Conservation (phyloP, 2,797 vertebrate species). For the Cetoscarus ocellatus region DNA sequence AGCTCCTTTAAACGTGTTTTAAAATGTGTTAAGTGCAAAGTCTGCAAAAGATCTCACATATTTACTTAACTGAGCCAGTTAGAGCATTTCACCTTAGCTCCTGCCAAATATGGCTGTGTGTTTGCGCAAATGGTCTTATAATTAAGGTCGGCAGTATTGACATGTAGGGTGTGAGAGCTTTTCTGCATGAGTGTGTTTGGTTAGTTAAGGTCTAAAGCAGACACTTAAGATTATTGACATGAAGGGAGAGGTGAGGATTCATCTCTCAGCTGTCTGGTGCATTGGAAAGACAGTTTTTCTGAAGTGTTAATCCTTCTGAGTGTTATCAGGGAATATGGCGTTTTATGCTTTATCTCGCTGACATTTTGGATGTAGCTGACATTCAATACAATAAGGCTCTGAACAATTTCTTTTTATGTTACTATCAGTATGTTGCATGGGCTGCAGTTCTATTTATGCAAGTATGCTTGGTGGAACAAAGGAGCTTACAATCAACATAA, state of each 20-base stretch:
- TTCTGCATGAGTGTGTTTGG: constrained; percentile 14
- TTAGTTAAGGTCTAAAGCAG: constrained; percentile 27
- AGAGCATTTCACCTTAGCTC: not conserved
- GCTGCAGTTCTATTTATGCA: too few relatives aligned
- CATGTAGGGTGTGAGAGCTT: constrained; percentile 47
- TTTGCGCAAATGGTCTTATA: constrained; percentile 10
- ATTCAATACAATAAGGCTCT: not conserved
- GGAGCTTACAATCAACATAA: too few relatives aligned
- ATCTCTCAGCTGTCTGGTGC: not conserved
- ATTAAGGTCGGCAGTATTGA: constrained; percentile 49
- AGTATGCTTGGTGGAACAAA: too few relatives aligned
- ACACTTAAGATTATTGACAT: constrained; percentile 27
- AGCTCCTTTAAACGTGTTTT: constrained; percentile 5
- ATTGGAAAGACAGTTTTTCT: constrained; percentile 17
- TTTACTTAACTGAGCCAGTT: constrained; percentile 22
- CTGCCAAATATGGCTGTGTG: not conserved
- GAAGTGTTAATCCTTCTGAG: constrained; percentile 17
- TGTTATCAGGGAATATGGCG: constrained; percentile 1
- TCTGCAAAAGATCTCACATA: not conserved
- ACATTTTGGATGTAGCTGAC: constrained; percentile 37
- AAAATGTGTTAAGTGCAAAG: not conserved
- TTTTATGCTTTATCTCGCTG: constrained; percentile 42
- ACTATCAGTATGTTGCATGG: too few relatives aligned
- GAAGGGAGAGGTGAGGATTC: constrained; percentile 31
- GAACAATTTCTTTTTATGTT: constrained; percentile 9